These are phyloP conservation scores for Agrotis exclamationis DNA, from an alignment of 2,888 invertebrate genomes.

Conservation along the genomic window DNA sequence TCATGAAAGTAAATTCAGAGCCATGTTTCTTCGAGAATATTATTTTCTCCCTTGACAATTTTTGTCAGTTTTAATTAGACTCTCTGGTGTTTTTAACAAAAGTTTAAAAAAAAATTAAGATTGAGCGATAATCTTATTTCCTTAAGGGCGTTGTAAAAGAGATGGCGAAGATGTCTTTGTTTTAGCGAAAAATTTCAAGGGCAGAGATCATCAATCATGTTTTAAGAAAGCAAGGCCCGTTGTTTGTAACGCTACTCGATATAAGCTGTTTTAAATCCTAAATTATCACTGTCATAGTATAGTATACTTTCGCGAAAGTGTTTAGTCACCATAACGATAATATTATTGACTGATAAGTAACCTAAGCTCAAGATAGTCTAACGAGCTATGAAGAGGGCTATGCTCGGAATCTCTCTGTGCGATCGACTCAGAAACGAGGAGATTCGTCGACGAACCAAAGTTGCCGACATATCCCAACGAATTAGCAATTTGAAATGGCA, in stretches of 20 bases:
- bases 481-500: no score
- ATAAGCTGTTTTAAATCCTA: background rate
- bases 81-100: background rate
- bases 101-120: conserved; percentile 34
- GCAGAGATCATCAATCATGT: conserved; percentile 9
- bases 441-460: no score
- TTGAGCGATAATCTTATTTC: conserved; percentile 6
- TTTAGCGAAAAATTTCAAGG: conserved; percentile 5
- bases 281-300: background rate
- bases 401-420: no score
- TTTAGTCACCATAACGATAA: no score
- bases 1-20: conserved; percentile 10
- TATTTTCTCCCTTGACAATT: conserved; percentile 15
- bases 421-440: no score
- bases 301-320: background rate
- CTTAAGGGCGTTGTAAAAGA: background rate
- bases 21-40: background rate
- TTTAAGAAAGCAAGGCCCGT: background rate
- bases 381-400: no score
- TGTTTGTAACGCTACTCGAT: background rate
- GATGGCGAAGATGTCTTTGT: background rate
- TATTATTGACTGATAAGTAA: no score
- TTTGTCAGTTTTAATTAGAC: conserved; percentile 30
- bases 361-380: no score
- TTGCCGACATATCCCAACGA: no score